These are phyloP conservation scores for Diarsia brunnea DNA, from an alignment of 2,888 invertebrate species.

Conservation along the genomic window DNA sequence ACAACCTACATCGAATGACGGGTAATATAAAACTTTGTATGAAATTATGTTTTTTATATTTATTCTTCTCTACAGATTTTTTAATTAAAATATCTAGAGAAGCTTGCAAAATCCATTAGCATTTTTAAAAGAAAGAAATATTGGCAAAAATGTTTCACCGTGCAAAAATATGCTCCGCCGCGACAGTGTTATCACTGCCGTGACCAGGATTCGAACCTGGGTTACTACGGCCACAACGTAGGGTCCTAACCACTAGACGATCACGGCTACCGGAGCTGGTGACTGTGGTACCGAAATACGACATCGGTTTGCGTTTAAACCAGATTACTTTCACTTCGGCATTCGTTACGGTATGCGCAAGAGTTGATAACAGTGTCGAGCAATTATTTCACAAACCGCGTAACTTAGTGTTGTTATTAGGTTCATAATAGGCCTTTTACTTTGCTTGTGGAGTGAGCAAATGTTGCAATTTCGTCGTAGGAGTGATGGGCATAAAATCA, in stretches of 20 bases:
- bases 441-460: neutral
- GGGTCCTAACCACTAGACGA: conserved; percentile 94
- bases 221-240: conserved; percentile 94
- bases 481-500: neutral
- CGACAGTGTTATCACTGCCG: conserved; percentile 80
- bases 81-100: neutral
- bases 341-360: conserved; percentile 33
- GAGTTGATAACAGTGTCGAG: conserved; percentile 16
- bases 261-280: conserved; percentile 85
- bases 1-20: neutral
- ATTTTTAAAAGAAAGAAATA: neutral
- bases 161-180: conserved; percentile 73
- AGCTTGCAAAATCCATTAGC: neutral
- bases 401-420: neutral
- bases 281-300: conserved; percentile 8
- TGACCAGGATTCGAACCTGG: conserved; percentile 92
- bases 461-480: neutral
- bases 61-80: neutral
- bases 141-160: neutral
- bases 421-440: neutral
- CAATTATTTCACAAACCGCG: neutral
- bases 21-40: neutral
- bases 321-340: conserved; percentile 50
- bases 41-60: neutral
- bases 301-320: neutral